A percentile compares a stretch with the other conserved stretches of the same genome.
Evolutionary conservation across 2,113 vertebrate genomes (phyloP).

Genomic region (Cynoglossus semilaevis): DNA sequence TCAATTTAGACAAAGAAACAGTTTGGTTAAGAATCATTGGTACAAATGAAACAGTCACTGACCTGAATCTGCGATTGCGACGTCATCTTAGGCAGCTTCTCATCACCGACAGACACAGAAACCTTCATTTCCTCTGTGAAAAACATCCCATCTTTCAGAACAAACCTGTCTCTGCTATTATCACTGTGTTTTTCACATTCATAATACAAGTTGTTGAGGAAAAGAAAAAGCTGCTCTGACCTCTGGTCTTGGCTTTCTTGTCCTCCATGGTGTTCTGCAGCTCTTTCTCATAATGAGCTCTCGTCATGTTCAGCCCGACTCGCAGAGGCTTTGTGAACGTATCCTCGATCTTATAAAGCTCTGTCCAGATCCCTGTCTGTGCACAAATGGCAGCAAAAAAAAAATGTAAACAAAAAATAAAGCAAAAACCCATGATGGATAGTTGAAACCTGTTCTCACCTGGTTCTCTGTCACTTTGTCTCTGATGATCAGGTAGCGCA

Average conservation of each 20-base stretch:
- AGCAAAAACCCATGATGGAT: too few species aligned
- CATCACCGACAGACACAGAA: slow-evolving; percentile 76
- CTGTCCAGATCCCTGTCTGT: slow-evolving; percentile 91
- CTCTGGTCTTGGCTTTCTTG: slow-evolving; percentile 72
- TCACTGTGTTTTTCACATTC: neutral
- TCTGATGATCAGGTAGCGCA: slow-evolving; percentile 92
- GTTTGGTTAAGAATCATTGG: too few species aligned
- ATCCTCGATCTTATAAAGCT: slow-evolving; percentile 84
- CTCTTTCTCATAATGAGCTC: slow-evolving; percentile 94
- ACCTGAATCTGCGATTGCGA: slow-evolving; percentile 92
- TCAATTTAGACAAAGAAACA: too few species aligned
- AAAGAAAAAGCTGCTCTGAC: slow-evolving; percentile 32
- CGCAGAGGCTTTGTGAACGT: slow-evolving; percentile 89
- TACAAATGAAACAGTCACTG: neutral
- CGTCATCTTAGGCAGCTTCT: slow-evolving; percentile 85
- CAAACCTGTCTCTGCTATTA: neutral
- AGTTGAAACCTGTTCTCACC: slow-evolving; percentile 70
- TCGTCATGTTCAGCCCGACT: slow-evolving; percentile 92
- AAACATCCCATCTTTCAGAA: neutral
- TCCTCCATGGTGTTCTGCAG: slow-evolving; percentile 80
- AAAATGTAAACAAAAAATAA: neutral
- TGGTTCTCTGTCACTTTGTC: slow-evolving; percentile 88
- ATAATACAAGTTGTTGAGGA: neutral
- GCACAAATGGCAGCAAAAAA: neutral
- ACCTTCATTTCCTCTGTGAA: slow-evolving; percentile 46